phyloP scores from a whole-genome alignment of 2,797 vertebrate species.

The Ara ararauna region DNA sequence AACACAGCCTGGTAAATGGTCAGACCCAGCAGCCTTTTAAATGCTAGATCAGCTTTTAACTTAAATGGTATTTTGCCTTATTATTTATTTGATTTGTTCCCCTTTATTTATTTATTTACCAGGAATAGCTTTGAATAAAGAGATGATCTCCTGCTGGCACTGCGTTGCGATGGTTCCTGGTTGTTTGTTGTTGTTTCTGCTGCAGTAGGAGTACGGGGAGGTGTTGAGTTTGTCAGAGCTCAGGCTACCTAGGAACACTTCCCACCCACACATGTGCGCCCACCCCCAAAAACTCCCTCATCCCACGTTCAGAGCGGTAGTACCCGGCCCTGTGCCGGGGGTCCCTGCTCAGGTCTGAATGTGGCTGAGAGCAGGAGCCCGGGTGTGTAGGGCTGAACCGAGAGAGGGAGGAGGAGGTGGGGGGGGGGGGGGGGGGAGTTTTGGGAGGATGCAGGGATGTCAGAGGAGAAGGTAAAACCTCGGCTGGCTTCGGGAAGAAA shows the following conservation, averaged over 20 bases:
- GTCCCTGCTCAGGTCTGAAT: background rate
- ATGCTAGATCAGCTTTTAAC: slow-evolving; percentile 47
- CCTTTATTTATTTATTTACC: background rate
- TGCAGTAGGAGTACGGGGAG: background rate
- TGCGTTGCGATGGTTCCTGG: background rate
- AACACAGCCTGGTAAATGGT: slow-evolving; percentile 17
- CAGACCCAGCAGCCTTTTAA: background rate
- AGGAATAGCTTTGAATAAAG: background rate
- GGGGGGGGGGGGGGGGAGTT: background rate
- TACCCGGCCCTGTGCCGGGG: no score
- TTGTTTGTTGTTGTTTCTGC: background rate
- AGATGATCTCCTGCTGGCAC: background rate
- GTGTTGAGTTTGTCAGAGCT: background rate
- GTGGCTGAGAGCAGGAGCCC: background rate
- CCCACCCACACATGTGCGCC: fast-evolving
- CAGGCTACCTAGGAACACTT: background rate
- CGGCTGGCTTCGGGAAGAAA: background rate
- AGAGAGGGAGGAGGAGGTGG: background rate
- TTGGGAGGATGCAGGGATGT: background rate
- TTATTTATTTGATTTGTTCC: slow-evolving; percentile 37
- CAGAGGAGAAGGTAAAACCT: background rate
- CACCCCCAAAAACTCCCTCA: fast-evolving
- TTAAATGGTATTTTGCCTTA: slow-evolving; percentile 21
- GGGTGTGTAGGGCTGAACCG: background rate
- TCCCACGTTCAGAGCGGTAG: fast-evolving